Evolutionary conservation across 2,797 vertebrate species (phyloP), one percentile per base, ranked within the genome.

Genomic region (Semotilus atromaculatus): DNA sequence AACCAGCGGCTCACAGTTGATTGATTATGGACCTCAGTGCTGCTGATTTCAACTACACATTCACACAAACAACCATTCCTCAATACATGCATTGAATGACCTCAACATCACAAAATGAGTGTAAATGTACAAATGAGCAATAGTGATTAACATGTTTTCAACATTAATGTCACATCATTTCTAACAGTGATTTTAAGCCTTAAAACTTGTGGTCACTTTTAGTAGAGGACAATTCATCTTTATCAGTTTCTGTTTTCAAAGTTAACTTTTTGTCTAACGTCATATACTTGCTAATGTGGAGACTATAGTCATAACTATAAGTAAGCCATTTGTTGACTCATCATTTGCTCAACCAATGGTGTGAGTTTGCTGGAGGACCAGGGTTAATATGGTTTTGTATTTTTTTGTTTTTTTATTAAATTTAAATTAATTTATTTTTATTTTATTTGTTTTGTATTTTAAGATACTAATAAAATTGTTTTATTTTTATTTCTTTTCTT

Each of bases 21-120:
- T 88, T 86, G 83, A 87, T 82, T 87, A 86, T 86, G 64, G 81
- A 88, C 81, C 85, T 80, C 82, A 66, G 60, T 3, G 45, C 13
- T 23, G 82, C 85, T 86, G 76, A 88, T 83, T 80, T 66, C 58
- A 86, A 58, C 34, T 60, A 29, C 36, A 73, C 53, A 21, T 82
- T 76, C 31, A 71, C 67, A 67, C 75, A 77, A 77, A 77, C 74
- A 86, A 64, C 75, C 4, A 2, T 34, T 23, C 38, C 23, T 60
- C 72, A 60, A 26, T 13, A 36, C 53, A 23, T 45, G 4, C 40
- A 81, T 60, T 73, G 84, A 72, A 81, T 74, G 67, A 74, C 75
- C 62, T 45, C 13, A 68, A 51, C 82, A 76, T 85, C 43, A 87
- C 55, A 14, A 68, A 66, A 66, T 51, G 45, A 76, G 26, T 67